phyloP scores from a whole-genome alignment of 1,140 invertebrate genomes.

The Trachelipus rathkii region DNA sequence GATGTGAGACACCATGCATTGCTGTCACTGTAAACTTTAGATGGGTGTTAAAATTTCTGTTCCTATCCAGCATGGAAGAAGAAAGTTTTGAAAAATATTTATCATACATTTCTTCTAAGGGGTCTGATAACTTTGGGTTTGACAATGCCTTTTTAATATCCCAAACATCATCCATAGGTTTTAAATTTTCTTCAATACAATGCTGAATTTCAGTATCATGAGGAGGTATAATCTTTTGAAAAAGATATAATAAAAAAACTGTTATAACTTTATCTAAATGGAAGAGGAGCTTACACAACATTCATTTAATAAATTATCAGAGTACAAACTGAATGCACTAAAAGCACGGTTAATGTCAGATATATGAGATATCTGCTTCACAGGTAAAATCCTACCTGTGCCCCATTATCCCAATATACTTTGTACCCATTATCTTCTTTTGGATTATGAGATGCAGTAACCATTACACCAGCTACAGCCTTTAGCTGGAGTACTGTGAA shows the following conservation, averaged over 20 bases:
- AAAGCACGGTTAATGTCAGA: too few species aligned
- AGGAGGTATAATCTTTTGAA: constrained; percentile 76
- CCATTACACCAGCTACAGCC: constrained; percentile 81
- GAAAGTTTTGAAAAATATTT: constrained; percentile 64
- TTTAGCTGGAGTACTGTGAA: constrained; percentile 68
- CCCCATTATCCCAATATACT: constrained; percentile 91
- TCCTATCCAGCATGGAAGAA: constrained; percentile 49
- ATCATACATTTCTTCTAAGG: constrained; percentile 57
- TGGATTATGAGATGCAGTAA: constrained; percentile 98
- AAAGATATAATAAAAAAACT: too few species aligned
- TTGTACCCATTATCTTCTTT: constrained; percentile 99
- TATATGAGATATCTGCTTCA: neutral
- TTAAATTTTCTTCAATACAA: constrained; percentile 69
- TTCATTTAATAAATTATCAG: too few species aligned
- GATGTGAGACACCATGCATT: constrained; percentile 94
- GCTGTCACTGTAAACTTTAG: constrained; percentile 85
- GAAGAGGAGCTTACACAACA: too few species aligned
- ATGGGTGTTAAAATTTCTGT: constrained; percentile 59
- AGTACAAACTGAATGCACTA: too few species aligned
- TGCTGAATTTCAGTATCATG: constrained; percentile 83
- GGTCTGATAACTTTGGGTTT: constrained; percentile 52
- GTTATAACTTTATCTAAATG: too few species aligned
- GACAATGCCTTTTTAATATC: constrained; percentile 52
- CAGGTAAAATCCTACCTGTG: constrained; percentile 58
- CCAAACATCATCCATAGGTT: constrained; percentile 67